Percentiles rank a stretch among this genome's conserved stretches.
Conservation (phyloP, 2,888 invertebrate species). For the Frankliniella intonsa region DNA sequence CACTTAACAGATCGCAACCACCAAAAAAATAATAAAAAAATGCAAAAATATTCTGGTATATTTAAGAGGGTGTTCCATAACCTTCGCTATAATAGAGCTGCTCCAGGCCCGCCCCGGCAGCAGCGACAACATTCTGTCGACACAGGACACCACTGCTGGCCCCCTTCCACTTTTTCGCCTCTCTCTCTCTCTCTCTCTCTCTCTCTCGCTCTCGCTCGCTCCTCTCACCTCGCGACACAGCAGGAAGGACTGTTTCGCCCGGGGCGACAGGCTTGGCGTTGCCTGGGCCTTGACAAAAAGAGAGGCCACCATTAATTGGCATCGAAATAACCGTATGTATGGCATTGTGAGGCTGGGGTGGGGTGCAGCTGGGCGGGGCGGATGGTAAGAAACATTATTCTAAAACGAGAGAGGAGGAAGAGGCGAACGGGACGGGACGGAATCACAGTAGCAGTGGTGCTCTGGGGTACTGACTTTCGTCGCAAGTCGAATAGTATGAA, state of each 20-base stretch:
- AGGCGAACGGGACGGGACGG: not conserved
- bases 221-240: too few species aligned
- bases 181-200: conserved; percentile 1
- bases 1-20: too few species aligned
- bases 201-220: not conserved
- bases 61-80: too few species aligned
- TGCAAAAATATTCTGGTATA: too few species aligned
- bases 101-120: too few species aligned
- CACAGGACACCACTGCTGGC: not conserved
- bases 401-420: not conserved
- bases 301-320: conserved; percentile 1
- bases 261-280: not conserved
- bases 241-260: not conserved
- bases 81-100: too few species aligned
- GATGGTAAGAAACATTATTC: not conserved
- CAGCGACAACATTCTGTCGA: too few species aligned
- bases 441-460: too few species aligned
- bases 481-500: too few species aligned
- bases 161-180: not conserved
- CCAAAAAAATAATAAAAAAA: too few species aligned
- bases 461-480: too few species aligned
- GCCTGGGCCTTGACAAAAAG: too few species aligned
- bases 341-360: not conserved
- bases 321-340: conserved; percentile 11
- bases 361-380: not conserved